Base-by-base conservation (phyloP, 2,888 invertebrate species). In the Rhagonycha lutea region DNA sequence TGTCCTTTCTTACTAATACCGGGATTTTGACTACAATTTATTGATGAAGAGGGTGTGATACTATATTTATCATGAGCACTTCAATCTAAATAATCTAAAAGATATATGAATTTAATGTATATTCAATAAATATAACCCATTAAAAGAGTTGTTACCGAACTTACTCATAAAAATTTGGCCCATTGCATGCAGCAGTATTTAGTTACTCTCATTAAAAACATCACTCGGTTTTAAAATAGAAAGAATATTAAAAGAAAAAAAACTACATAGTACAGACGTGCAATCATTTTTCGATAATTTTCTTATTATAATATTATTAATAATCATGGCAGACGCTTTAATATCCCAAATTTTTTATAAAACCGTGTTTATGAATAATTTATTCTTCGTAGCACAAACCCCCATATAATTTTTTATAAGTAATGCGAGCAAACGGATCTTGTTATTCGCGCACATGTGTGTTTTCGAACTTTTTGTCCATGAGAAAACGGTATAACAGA, bases 391-490 rank as follows among this genome's bases (percentile, higher is more conserved):
- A 47, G 4, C n/a, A n/a, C n/a, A 47, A n/a, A 47, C 47, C 47
- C 47, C n/a, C n/a, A 47, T 47, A 47, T n/a, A 47, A 8, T 47
- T 47, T 47, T 47, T 47, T 47, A 65, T 24, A 18, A 12, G n/a
- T 24, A 12, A 18, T 18, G 18, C 24, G n/a, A 65, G 3, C 63
- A 65, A 26, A 65, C 63, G 18, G 26, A 26, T 65, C 23, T 65
- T 65, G 63, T 65, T 23, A 65, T 65, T 65, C 63, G 63, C 63
- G 26, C 63, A 65, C 63, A 65, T 26, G 24, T 65, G 63, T 65
- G 63, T 65, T 65, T 65, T 65, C 24, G 9, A 65, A 26, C 26
- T 65, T 65, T 65, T 65, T n/a, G 63, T 11, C 7, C 26, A 14
- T 65, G 63, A 65, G 63, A 65, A 26, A 65, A 65, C 23, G 63